Evolutionary conservation across 2,888 invertebrate species (phyloP).

Genomic region (Parnassius smintheus): DNA sequence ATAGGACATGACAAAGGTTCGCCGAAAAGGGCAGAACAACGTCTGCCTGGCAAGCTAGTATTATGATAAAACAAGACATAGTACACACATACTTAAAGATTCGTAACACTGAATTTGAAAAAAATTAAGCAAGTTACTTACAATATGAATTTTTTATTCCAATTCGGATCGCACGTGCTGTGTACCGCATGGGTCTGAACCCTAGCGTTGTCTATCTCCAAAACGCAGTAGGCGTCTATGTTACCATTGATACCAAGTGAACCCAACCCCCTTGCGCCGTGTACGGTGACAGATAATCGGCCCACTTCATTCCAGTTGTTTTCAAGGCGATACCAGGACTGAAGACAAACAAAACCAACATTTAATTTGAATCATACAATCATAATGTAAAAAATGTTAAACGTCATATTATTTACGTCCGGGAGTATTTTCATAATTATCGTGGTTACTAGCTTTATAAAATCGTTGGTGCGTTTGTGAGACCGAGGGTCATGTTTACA

Average conservation of each 20-base stretch:
- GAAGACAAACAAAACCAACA: slow-evolving; percentile 24
- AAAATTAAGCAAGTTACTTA: slow-evolving; percentile 43
- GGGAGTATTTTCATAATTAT: background rate
- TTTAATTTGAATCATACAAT: too few relatives aligned
- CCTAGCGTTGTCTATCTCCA: slow-evolving; percentile 69
- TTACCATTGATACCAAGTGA: slow-evolving; percentile 59
- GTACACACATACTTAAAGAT: too few relatives aligned
- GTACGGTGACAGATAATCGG: slow-evolving; percentile 62
- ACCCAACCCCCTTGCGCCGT: slow-evolving; percentile 60
- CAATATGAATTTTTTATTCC: slow-evolving; percentile 71
- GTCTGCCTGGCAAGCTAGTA: too few relatives aligned
- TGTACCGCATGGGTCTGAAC: slow-evolving; percentile 67
- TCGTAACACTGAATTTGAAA: too few relatives aligned
- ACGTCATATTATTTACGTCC: background rate
- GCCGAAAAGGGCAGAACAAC: too few relatives aligned
- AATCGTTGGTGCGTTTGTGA: too few relatives aligned
- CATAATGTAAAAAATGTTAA: background rate
- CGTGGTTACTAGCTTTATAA: too few relatives aligned
- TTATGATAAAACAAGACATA: too few relatives aligned
- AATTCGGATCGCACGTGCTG: slow-evolving; percentile 60
- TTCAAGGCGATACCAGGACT: slow-evolving; percentile 68
- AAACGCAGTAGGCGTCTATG: slow-evolving; percentile 66
- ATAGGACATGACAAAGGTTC: too few relatives aligned
- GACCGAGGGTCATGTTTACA: too few relatives aligned
- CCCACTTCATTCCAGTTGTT: slow-evolving; percentile 65